A percentile compares a stretch with the other conserved stretches of the same genome.
Evolutionary conservation across 1,140 invertebrate genomes (phyloP).

Genomic region (Drosophila repleta): DNA sequence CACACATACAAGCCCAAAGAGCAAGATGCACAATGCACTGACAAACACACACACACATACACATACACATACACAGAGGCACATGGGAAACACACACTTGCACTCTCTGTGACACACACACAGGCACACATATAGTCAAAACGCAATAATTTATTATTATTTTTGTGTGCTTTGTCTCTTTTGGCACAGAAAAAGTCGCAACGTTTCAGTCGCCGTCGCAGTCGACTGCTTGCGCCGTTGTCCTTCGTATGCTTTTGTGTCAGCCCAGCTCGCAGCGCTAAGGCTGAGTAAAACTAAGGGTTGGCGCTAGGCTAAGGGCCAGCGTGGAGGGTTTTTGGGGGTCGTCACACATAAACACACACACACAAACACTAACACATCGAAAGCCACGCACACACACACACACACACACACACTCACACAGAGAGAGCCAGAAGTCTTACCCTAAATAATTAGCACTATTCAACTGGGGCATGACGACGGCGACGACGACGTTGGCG

Average conservation of each 20-base stretch:
- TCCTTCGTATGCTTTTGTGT: conserved; percentile 78
- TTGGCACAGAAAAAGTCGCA: conserved; percentile 79
- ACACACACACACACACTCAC: conserved; percentile 8
- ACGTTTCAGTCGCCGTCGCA: conserved; percentile 25
- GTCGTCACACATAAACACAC: conserved; percentile 23
- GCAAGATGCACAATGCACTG: conserved; percentile 46
- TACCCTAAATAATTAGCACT: conserved; percentile 83
- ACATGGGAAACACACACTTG: conserved; percentile 8
- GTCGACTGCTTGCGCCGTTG: conserved; percentile 40
- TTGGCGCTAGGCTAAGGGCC: conserved; percentile 74
- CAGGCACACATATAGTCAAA: conserved; percentile 45
- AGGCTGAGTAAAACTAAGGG: conserved; percentile 61
- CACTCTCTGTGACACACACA: conserved; percentile 35
- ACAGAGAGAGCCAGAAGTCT: conserved; percentile 57
- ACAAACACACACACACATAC: conserved; percentile 33
- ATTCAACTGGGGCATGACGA: conserved; percentile 73
- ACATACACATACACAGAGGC: conserved; percentile 31
- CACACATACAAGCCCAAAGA: conserved; percentile 68
- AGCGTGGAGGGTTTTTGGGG: conserved; percentile 64
- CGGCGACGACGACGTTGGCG: conserved; percentile 31
- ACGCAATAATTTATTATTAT: conserved; percentile 81
- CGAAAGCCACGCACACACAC: not conserved
- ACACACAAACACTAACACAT: conserved; percentile 2
- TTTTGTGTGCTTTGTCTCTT: conserved; percentile 82
- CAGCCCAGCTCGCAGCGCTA: conserved; percentile 66